Evolutionary conservation across 2,113 vertebrate species (phyloP), one percentile per base, ranked within the genome.

Genomic region (Gopherus flavomarginatus): DNA sequence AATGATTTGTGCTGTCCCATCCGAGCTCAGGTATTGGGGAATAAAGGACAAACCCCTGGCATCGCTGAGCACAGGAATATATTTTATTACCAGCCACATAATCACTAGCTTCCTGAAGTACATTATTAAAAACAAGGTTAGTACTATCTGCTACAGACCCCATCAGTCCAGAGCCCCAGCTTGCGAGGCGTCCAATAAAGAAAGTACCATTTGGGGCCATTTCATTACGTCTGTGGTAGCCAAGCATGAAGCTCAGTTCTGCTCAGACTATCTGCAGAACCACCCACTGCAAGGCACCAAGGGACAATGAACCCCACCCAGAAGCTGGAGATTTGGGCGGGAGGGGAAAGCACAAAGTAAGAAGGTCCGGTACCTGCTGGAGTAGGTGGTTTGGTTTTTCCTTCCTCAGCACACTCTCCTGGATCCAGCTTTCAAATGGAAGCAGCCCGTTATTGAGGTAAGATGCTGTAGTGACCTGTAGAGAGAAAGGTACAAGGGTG

Each of bases 61-160:
- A 54, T 75, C 81, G 86, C 69, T 1, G 62, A 89, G 83, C 77
- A 17, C 65, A 62, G 82, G 78, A 83, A 89, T 80, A 52, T 69
- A 84, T 44, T 94, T 96, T 95, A 96, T 96, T 93, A 94, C 92
- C 86, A 59, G 49, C 92, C 52, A 24, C 31, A 82, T 92, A 94
- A 80, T 83, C 91, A 94, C 88, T 27, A 81, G 72, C 80, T 62
- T 94, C 95, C 91, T 86, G 92, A 90, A 93, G 85, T 93, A 91
- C 93, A 92, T 97, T 90, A 96, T 93, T 94, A 96, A 96, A 77
- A 92, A 75, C 75, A 92, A 83, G 54, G 49, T 82, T 69, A 78
- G 44, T 16, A 47, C 77, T 8, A 2, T 50, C 81, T 86, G 56
- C 91, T 85, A 79, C 88, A 81, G 50, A n/a, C n/a, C 14, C 42